These are phyloP conservation scores for Picathartes gymnocephalus DNA, from an alignment of 2,113 vertebrate species.

Conservation along the genomic window DNA sequence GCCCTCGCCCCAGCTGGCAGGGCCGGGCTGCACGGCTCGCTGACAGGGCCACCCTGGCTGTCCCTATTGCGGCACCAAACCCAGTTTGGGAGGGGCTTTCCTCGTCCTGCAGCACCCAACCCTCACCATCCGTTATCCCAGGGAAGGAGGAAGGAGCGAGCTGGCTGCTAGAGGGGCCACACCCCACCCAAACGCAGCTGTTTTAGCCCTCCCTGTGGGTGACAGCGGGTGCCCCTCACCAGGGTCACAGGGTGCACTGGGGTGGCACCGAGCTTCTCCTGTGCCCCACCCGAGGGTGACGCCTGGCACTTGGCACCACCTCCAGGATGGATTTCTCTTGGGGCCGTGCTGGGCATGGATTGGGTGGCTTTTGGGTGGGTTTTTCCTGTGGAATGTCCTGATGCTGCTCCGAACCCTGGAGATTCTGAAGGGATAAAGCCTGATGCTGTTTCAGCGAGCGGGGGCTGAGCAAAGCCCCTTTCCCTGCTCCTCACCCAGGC, in stretches of 20 bases:
- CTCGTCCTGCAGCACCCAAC: fast-evolving
- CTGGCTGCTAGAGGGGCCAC: neutral
- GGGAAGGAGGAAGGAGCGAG: neutral
- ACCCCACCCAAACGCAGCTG: fast-evolving
- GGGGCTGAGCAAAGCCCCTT: neutral
- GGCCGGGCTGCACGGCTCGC: neutral
- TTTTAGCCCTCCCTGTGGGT: neutral
- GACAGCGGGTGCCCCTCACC: fast-evolving
- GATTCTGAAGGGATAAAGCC: neutral
- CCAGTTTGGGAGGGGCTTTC: neutral
- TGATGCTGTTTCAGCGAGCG: neutral
- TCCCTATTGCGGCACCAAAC: neutral
- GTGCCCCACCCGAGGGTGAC: neutral
- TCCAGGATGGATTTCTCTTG: fast-evolving
- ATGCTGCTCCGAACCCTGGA: neutral
- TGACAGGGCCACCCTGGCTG: neutral
- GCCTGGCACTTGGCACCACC: neutral
- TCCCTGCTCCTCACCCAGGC: neutral
- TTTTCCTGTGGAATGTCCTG: neutral
- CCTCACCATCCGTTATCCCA: neutral
- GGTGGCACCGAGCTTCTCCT: neutral
- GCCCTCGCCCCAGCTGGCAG: neutral
- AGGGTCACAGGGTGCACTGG: fast-evolving
- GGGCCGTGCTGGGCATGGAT: neutral
- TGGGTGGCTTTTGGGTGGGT: neutral